Conservation (phyloP, 2,113 vertebrate species). For the Psittacula cyanocephala region DNA sequence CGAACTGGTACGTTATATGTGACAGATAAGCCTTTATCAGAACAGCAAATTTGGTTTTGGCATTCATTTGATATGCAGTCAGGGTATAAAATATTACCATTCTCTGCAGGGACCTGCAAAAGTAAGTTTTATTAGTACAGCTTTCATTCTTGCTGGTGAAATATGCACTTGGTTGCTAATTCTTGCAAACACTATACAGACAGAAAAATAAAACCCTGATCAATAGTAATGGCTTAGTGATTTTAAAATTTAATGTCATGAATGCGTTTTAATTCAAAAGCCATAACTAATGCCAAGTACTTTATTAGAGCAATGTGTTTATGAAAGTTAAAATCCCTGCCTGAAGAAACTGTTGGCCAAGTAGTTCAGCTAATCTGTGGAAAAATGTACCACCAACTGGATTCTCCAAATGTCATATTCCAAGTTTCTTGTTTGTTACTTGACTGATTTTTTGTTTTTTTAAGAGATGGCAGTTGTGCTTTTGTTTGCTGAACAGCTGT, state of each 20-base stretch:
- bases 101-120: neutral
- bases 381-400: slow-evolving; percentile 20
- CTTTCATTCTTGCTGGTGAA: slow-evolving; percentile 36
- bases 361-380: slow-evolving; percentile 28
- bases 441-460: neutral
- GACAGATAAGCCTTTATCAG: neutral
- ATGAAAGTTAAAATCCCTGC: slow-evolving; percentile 46
- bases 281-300: slow-evolving; percentile 64
- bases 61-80: slow-evolving; percentile 18
- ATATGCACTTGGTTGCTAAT: slow-evolving; percentile 44
- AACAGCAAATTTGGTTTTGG: slow-evolving; percentile 31
- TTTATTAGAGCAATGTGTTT: slow-evolving; percentile 65
- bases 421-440: neutral
- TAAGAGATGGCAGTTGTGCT: neutral
- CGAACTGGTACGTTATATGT: neutral
- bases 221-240: slow-evolving; percentile 51
- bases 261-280: slow-evolving; percentile 73
- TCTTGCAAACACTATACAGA: neutral
- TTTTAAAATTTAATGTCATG: slow-evolving; percentile 68
- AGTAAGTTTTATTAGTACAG: slow-evolving; percentile 23
- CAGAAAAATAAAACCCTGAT: neutral
- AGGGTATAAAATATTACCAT: slow-evolving; percentile 26
- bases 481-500: neutral
- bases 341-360: slow-evolving; percentile 51
- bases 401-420: neutral